Conservation (phyloP, 2,113 vertebrate genomes). For the Pimephales promelas region DNA sequence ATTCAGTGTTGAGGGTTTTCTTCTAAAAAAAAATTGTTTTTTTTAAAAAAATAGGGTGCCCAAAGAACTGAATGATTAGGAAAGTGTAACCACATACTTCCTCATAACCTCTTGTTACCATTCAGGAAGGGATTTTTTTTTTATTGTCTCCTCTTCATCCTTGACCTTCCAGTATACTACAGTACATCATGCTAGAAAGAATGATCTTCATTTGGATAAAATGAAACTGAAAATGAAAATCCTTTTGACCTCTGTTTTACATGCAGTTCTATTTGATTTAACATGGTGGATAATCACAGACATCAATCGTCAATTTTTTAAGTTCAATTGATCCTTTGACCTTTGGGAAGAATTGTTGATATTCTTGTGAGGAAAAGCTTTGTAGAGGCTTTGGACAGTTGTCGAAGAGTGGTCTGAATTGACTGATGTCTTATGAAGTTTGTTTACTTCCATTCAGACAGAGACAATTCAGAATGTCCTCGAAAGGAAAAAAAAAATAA, state of each 20-base stretch:
- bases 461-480: conserved; percentile 28
- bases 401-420: conserved; percentile 35
- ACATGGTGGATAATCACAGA: not conserved
- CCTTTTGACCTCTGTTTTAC: no score
- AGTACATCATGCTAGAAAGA: not conserved
- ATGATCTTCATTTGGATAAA: not conserved
- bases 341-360: conserved; percentile 42
- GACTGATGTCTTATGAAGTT: conserved; percentile 40
- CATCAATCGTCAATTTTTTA: no score
- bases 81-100: not conserved
- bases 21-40: no score
- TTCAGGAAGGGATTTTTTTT: no score
- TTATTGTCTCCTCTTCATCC: not conserved
- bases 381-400: conserved; percentile 37
- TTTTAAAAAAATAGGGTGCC: no score
- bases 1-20: not conserved
- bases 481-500: not conserved
- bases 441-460: conserved; percentile 47
- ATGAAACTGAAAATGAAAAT: not conserved
- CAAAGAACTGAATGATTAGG: not conserved
- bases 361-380: conserved; percentile 28
- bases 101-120: conserved; percentile 26
- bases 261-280: not conserved
- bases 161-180: conserved; percentile 1
- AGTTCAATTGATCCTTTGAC: conserved; percentile 40